A percentile compares a stretch with the other conserved stretches of the same genome.
These are phyloP conservation scores for Hipparchia sbordonii DNA, from an alignment of 2,888 invertebrate genomes.

Conservation along the genomic window DNA sequence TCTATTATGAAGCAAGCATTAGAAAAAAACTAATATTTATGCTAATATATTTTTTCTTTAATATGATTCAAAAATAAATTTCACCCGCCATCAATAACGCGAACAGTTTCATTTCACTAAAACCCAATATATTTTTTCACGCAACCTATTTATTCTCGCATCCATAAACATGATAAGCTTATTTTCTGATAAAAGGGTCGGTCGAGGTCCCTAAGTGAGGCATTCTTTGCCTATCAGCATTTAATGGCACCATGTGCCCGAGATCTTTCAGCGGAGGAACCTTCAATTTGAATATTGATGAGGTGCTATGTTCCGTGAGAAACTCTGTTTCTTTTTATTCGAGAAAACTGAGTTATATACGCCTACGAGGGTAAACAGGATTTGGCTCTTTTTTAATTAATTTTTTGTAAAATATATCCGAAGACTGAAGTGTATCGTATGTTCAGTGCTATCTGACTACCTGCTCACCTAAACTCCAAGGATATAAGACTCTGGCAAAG, in stretches of 20 bases:
- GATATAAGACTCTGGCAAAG: too few species aligned
- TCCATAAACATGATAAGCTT: constrained; percentile 79
- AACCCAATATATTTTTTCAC: constrained; percentile 48
- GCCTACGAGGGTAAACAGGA: not conserved
- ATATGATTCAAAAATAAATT: constrained; percentile 12
- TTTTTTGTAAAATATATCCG: not conserved
- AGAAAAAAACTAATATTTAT: not conserved
- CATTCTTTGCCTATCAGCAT: constrained; percentile 75
- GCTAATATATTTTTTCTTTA: not conserved
- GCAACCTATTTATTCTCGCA: constrained; percentile 65
- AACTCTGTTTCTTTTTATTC: constrained; percentile 60
- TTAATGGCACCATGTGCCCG: constrained; percentile 74
- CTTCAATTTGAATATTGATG: constrained; percentile 79
- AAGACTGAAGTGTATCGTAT: not conserved
- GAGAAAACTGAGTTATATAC: constrained; percentile 51
- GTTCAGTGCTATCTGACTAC: too few species aligned
- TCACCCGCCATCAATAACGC: constrained; percentile 23
- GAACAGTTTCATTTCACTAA: constrained; percentile 37
- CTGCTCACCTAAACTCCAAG: too few species aligned
- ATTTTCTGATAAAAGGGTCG: constrained; percentile 79
- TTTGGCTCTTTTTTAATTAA: not conserved
- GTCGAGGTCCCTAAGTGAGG: constrained; percentile 69
- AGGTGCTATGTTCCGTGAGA: constrained; percentile 54
- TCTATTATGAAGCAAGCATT: not conserved
- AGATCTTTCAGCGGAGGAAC: constrained; percentile 66